Conservation (phyloP, 2,888 invertebrate genomes). For the Mystacides longicornis region DNA sequence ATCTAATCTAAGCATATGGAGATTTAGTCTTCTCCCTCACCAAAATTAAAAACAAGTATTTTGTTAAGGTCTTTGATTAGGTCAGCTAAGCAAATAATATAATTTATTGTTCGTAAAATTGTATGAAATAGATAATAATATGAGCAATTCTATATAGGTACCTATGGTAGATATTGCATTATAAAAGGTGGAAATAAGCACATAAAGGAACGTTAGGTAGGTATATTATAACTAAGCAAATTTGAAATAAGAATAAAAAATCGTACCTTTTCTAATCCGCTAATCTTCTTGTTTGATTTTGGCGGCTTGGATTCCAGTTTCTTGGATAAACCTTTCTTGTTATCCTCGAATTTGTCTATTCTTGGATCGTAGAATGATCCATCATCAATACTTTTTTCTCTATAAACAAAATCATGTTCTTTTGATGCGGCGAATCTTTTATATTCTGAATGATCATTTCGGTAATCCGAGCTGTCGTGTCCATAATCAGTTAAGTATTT, state of each 20-base stretch:
- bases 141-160: no score
- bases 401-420: conserved; percentile 44
- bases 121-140: no score
- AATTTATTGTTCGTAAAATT: no score
- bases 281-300: conserved; percentile 58
- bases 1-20: no score
- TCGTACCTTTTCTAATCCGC: conserved; percentile 64
- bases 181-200: no score
- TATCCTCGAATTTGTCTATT: conserved; percentile 52
- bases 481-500: conserved; percentile 31
- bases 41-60: no score
- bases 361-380: conserved; percentile 60
- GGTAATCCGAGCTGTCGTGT: conserved; percentile 41
- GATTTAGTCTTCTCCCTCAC: no score
- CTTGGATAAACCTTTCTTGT: conserved; percentile 41
- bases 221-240: no score
- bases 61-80: no score
- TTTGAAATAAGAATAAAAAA: conserved; percentile 9
- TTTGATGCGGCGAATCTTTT: conserved; percentile 41
- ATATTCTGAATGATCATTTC: conserved; percentile 40
- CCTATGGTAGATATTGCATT: no score
- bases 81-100: no score
- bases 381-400: conserved; percentile 57
- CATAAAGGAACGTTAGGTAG: no score
- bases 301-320: conserved; percentile 50